Percentiles rank a stretch among this genome's conserved stretches.
Conservation (phyloP, 1,140 invertebrate genomes). For the Anadara kagoshimensis region DNA sequence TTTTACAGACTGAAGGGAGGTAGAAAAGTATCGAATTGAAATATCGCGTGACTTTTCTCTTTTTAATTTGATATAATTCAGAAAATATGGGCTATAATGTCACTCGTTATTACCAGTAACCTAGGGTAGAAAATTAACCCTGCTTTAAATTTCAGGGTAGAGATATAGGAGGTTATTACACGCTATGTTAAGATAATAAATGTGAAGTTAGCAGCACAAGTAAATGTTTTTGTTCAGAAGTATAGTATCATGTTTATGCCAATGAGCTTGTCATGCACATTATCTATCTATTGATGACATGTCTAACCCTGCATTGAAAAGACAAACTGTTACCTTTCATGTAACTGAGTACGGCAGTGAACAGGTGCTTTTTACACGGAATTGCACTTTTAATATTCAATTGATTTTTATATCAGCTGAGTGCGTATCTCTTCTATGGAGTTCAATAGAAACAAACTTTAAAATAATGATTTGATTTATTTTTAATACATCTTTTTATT, state of each 20-base stretch:
- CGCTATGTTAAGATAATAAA: conserved; percentile 33
- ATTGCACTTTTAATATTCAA: no score
- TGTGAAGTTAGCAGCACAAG: conserved; percentile 29
- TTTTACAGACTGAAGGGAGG: conserved; percentile 6
- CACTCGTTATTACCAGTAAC: conserved; percentile 19
- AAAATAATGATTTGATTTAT: no score
- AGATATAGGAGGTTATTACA: conserved; percentile 41
- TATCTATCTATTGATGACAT: conserved; percentile 26
- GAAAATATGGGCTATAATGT: conserved; percentile 36
- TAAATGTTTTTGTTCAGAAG: conserved; percentile 25
- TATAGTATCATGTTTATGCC: conserved; percentile 12
- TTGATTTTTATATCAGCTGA: no score
- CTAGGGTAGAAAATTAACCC: conserved; percentile 35
- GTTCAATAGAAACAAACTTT: no score
- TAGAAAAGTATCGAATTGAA: conserved; percentile 19
- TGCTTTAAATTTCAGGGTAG: conserved; percentile 22
- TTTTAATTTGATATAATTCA: conserved; percentile 42
- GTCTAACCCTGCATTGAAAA: conserved; percentile 8
- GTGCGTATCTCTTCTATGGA: no score
- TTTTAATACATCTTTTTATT: no score
- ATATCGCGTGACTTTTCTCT: conserved; percentile 32
- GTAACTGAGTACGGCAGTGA: background rate
- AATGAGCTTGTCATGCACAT: background rate
- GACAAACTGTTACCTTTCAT: background rate
- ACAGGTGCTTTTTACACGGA: conserved; percentile 1